phyloP scores from a whole-genome alignment of 2,888 invertebrate species.

The Stenchaetothrips biformis region DNA sequence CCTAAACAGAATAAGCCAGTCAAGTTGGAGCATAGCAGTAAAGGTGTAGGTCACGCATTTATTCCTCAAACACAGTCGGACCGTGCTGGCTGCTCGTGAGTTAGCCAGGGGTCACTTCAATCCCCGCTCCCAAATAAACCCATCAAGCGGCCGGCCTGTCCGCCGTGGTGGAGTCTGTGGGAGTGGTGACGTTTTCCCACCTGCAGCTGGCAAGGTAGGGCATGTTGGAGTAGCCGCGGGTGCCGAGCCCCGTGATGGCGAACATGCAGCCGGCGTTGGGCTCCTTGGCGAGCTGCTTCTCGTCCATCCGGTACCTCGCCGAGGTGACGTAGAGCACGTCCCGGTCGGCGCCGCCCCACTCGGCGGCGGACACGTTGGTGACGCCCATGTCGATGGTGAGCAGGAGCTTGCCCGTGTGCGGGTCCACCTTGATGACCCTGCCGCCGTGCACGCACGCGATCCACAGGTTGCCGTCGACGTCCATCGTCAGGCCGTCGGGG shows the following conservation, averaged over 20 bases:
- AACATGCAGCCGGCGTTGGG: background rate
- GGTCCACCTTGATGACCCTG: constrained; percentile 3
- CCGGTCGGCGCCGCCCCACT: background rate
- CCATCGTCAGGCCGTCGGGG: background rate
- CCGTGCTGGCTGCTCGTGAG: too few species aligned
- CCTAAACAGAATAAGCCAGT: background rate
- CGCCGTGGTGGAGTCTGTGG: too few species aligned
- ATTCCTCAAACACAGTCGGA: too few species aligned
- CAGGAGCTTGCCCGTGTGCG: background rate
- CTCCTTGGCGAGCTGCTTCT: background rate
- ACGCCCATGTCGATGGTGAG: background rate
- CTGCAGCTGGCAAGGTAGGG: background rate
- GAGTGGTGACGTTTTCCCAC: too few species aligned
- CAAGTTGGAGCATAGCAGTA: background rate
- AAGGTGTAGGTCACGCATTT: background rate
- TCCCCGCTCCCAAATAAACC: too few species aligned
- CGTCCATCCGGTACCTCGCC: background rate
- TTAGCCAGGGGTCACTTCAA: too few species aligned
- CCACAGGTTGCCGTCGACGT: constrained; percentile 9
- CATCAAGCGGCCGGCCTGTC: too few species aligned
- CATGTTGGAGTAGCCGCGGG: background rate
- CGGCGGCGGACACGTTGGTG: background rate
- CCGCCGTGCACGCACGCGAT: constrained; percentile 14
- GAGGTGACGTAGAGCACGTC: constrained; percentile 3
- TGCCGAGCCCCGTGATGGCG: constrained; percentile 11